A percentile compares a stretch with the other conserved stretches of the same genome.
Evolutionary conservation across 2,797 vertebrate genomes (phyloP).

Genomic region (Anableps anableps): DNA sequence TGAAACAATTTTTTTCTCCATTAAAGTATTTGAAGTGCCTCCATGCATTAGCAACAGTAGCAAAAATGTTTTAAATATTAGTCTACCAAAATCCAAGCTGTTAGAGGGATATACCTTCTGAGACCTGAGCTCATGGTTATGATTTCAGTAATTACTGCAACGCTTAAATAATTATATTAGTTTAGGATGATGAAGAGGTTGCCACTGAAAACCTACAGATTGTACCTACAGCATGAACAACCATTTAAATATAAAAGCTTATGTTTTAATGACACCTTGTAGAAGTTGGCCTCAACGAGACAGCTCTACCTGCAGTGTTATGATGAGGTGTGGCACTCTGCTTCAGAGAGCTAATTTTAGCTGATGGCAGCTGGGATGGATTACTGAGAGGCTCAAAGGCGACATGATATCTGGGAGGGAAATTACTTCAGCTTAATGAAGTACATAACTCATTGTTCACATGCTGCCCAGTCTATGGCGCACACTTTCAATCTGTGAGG

Average conservation of each 20-base stretch:
- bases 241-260: constrained; percentile 13
- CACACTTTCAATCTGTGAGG: constrained; percentile 62
- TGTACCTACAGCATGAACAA: constrained; percentile 3
- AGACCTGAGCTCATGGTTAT: constrained; percentile 19
- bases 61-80: neutral
- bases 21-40: neutral
- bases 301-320: constrained; percentile 54
- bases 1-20: neutral
- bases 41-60: neutral
- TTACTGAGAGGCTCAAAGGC: constrained; percentile 63
- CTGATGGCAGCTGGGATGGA: constrained; percentile 65
- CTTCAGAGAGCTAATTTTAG: constrained; percentile 67
- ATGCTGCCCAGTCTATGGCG: constrained; percentile 59
- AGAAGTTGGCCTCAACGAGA: constrained; percentile 29
- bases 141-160: constrained; percentile 42
- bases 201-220: constrained; percentile 20
- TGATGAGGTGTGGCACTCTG: constrained; percentile 51
- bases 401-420: constrained; percentile 74
- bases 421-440: constrained; percentile 80
- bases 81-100: constrained; percentile 16
- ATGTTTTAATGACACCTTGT: constrained; percentile 25
- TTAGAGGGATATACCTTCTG: constrained; percentile 2
- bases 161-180: constrained; percentile 26
- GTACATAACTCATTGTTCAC: constrained; percentile 78
- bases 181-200: constrained; percentile 25